These are phyloP conservation scores for Dromius quadrimaculatus DNA, from an alignment of 2,888 invertebrate genomes.

Conservation along the genomic window DNA sequence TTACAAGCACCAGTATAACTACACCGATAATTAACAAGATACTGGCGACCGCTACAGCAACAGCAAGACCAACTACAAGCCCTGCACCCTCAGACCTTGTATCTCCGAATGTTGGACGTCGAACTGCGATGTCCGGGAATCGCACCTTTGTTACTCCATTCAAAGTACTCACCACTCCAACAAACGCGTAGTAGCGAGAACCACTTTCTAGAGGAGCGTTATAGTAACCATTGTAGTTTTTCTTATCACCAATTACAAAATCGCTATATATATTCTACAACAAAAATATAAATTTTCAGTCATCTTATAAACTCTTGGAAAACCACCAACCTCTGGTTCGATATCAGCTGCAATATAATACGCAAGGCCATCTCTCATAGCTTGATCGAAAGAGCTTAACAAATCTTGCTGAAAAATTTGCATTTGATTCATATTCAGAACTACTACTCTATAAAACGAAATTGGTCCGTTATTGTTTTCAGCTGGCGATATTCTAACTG, in stretches of 20 bases:
- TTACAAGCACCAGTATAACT: slow-evolving; percentile 74
- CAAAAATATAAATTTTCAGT: slow-evolving; percentile 21
- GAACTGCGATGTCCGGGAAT: slow-evolving; percentile 77
- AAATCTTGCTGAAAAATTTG: slow-evolving; percentile 74
- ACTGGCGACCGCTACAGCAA: slow-evolving; percentile 80
- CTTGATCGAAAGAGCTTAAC: slow-evolving; percentile 75
- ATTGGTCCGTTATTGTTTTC: slow-evolving; percentile 85
- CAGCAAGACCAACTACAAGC: slow-evolving; percentile 63
- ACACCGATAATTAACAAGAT: slow-evolving; percentile 75
- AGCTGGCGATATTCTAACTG: slow-evolving; percentile 76
- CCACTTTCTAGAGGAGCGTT: slow-evolving; percentile 80
- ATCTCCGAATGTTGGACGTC: slow-evolving; percentile 19
- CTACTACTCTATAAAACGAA: slow-evolving; percentile 79
- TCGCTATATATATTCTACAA: slow-evolving; percentile 71
- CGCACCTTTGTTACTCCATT: slow-evolving; percentile 75
- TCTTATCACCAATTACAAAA: slow-evolving; percentile 84
- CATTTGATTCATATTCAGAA: slow-evolving; percentile 75
- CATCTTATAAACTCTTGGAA: neutral
- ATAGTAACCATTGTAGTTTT: slow-evolving; percentile 78
- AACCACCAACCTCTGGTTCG: slow-evolving; percentile 69
- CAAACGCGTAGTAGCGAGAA: slow-evolving; percentile 75
- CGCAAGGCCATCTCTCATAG: slow-evolving; percentile 75
- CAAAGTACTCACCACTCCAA: slow-evolving; percentile 79
- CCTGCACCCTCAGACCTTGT: slow-evolving; percentile 58
- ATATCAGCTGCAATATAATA: slow-evolving; percentile 90